Evolutionary conservation across 1,140 invertebrate genomes (phyloP), one percentile per base, ranked within the genome.

Genomic region (Tribolium castaneum): DNA sequence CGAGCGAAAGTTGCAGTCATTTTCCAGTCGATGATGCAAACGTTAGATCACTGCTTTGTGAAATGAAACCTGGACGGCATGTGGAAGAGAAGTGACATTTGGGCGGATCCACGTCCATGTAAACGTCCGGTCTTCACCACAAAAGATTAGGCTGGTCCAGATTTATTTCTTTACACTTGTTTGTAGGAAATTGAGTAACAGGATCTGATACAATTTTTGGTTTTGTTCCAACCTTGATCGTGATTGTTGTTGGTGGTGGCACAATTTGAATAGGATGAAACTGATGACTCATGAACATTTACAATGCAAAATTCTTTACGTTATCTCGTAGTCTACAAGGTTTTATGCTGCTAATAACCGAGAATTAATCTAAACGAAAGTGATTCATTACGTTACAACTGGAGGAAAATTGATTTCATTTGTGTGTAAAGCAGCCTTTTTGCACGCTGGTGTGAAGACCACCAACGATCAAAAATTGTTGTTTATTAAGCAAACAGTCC

Each of bases 61-160:
- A 45, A n/a, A 10, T 12, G 0, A 12, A 9, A 30, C 35, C 59
- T 66, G 59, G 59, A 66, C 59, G 35, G 10, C 30, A 66, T 66
- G 59, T 66, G 59, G 59, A 66, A 66, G 19, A 56, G 16, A 19
- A 19, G 3, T 62, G 59, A 66, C 59, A 12, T 34, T 66, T 66
- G 59, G 59, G 59, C 59, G 59, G 25, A 14, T 13, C 59, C 30
- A 35, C 30, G 14, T 66, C 30, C 59, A 66, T 66, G 59, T 66
- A 66, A 66, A 66, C 59, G 59, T 66, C 59, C 59, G 59, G 59
- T 66, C 59, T 66, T 3, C 13, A 66, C 59, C 59, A 66, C 59
- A 66, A 66, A 35, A 66, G 59, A 66, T 66, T 66, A 66, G 25
- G 6, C 59, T n/a, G 19, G 59, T 66, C 59, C 59, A 59, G 59